phyloP scores from a whole-genome alignment of 1,140 invertebrate species.

The Microplitis mediator region DNA sequence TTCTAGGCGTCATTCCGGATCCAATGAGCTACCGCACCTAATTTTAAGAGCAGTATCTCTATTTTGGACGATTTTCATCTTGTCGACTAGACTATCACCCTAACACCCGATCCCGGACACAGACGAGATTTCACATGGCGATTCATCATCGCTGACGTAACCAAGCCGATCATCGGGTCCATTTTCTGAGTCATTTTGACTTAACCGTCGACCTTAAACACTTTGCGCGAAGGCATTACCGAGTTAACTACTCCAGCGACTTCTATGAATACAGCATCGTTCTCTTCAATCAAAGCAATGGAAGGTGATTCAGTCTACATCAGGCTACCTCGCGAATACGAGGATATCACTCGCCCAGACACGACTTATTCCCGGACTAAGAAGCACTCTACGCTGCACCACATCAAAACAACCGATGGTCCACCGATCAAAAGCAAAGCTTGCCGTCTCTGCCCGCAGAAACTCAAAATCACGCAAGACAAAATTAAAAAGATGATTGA shows the following conservation, averaged over 20 bases:
- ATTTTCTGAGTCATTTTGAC: not conserved
- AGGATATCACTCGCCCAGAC: not conserved
- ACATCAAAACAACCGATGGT: slow-evolving; percentile 38
- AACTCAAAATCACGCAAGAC: slow-evolving; percentile 36
- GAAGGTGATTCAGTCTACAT: not conserved
- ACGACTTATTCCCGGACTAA: not conserved
- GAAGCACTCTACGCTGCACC: not conserved
- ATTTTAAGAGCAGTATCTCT: too few relatives aligned
- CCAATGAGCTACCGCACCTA: too few relatives aligned
- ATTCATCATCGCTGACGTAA: not conserved
- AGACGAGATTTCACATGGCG: not conserved
- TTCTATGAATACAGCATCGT: not conserved
- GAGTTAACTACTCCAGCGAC: not conserved
- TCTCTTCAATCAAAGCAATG: not conserved
- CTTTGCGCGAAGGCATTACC: not conserved
- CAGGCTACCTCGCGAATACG: not conserved
- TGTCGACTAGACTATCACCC: too few relatives aligned
- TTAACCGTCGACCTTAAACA: not conserved
- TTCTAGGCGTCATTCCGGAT: too few relatives aligned
- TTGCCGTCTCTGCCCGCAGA: slow-evolving; percentile 46
- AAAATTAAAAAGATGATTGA: slow-evolving; percentile 43
- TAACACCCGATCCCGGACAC: too few relatives aligned
- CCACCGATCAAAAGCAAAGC: slow-evolving; percentile 44
- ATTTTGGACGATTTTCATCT: too few relatives aligned
- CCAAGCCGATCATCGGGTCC: not conserved